A percentile compares a stretch with the other conserved stretches of the same genome.
phyloP scores from a whole-genome alignment of 2,888 invertebrate genomes.

The Linnaemya vulpina region DNA sequence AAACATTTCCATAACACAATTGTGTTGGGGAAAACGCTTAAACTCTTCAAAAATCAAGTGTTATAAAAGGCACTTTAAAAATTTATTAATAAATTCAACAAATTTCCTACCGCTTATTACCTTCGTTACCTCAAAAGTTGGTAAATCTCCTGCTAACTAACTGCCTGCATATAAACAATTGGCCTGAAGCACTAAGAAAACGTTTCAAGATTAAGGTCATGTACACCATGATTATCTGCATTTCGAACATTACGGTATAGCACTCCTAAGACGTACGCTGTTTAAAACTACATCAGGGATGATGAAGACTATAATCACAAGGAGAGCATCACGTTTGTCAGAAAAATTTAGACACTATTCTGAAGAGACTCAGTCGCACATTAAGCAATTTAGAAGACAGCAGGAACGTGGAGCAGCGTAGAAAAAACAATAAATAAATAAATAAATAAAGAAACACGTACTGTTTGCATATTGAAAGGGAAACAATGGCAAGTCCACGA shows the following conservation, averaged over 20 bases:
- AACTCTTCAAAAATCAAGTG: neutral
- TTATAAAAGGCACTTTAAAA: constrained; percentile 28
- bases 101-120: constrained; percentile 11
- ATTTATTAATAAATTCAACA: constrained; percentile 21
- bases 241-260: constrained; percentile 34
- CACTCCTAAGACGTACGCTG: constrained; percentile 21
- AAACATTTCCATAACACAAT: neutral
- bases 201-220: constrained; percentile 51
- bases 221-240: constrained; percentile 40
- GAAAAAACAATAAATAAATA: constrained; percentile 4
- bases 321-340: constrained; percentile 52
- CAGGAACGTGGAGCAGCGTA: neutral
- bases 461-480: constrained; percentile 48
- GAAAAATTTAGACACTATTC: constrained; percentile 51
- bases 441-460: constrained; percentile 37
- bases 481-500: constrained; percentile 39
- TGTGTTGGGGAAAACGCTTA: neutral
- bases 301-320: constrained; percentile 14
- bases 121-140: neutral
- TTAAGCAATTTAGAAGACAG: constrained; percentile 43
- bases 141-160: neutral
- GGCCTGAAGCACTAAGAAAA: constrained; percentile 18
- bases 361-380: constrained; percentile 31
- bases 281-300: neutral
- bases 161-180: constrained; percentile 7